Evolutionary conservation across 2,797 vertebrate genomes (phyloP).

Genomic region (Mormyrus proboscirostris): DNA sequence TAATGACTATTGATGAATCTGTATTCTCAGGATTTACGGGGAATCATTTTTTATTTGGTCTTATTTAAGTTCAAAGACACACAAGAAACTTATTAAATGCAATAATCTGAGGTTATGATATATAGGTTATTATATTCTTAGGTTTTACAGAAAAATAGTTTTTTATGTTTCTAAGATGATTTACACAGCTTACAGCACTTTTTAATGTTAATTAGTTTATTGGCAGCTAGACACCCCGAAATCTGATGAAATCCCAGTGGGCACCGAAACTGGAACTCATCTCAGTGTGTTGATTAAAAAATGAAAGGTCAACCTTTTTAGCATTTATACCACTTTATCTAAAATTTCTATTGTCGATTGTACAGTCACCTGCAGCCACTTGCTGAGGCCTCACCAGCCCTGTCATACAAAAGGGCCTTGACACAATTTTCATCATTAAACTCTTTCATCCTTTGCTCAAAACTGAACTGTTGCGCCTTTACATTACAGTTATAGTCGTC

Average conservation of each 20-base stretch:
- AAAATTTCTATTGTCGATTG: background rate
- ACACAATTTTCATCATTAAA: background rate
- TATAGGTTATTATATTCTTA: background rate
- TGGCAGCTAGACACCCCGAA: background rate
- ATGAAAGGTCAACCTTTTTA: background rate
- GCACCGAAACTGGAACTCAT: background rate
- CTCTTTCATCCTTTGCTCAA: background rate
- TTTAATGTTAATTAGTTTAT: background rate
- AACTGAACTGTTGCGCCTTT: background rate
- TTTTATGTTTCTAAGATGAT: constrained; percentile 8
- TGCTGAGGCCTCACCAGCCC: background rate
- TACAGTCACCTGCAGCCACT: background rate
- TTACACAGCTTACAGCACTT: background rate
- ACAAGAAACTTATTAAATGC: background rate
- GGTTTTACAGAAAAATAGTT: background rate
- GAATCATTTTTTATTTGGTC: background rate
- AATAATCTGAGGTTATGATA: background rate
- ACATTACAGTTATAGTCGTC: background rate
- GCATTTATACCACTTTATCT: background rate
- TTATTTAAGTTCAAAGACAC: background rate
- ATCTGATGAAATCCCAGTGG: background rate
- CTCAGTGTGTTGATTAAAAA: background rate
- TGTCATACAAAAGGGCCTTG: background rate
- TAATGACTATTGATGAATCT: background rate
- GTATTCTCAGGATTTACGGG: constrained; percentile 18